Evolutionary conservation across 1,140 invertebrate species (phyloP), one percentile per base, ranked within the genome.

Genomic region (Temnothorax nylanderi): DNA sequence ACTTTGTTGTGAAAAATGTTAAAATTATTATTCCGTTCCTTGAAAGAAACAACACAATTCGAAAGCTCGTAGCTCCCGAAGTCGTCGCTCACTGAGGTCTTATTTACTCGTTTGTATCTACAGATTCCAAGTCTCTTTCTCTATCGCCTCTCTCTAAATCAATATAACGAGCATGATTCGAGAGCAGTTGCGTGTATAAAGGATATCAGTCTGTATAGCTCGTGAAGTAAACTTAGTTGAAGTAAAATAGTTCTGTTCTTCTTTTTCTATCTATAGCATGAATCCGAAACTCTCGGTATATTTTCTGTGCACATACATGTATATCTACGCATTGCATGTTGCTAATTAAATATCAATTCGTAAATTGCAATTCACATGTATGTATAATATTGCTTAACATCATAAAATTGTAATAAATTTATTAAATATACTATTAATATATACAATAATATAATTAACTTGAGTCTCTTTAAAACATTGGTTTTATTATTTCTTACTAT

Each of bases 41-140:
- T 60, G 26, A 75, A 60, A 60, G 80, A 84, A 84, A 84, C 78
- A 81, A 81, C 54, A 49, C 51, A 44, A 51, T 18, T 81, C 16
- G 32, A 75, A 62, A 60, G 41, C 67, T 82, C 18, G 21, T 58
- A 71, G 65, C 41, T 62, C 44, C 44, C 69, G 26, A 84, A 75
- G 54, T 75, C 80, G 51, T 60, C 69, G 54, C 78, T 81, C 34
- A 32, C 54, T 13, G 18, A 37, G 69, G 5, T 84, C 44, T 84
- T 84, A 84, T 84, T 84, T 84, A 84, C 80, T 26, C 80, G 69
- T 84, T 84, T 75, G 69, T 84, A 84, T 62, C 69, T 84, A n/a
- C 41, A 37, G 26, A 84, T 84, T 84, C 32, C 67, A 82, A 0
- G 13, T 74, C 41, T 60, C 11, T 47, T 6, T n/a, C 75, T 69